These are phyloP conservation scores for Lasiurus cinereus DNA, from an alignment of 2,113 vertebrate species.

Conservation along the genomic window DNA sequence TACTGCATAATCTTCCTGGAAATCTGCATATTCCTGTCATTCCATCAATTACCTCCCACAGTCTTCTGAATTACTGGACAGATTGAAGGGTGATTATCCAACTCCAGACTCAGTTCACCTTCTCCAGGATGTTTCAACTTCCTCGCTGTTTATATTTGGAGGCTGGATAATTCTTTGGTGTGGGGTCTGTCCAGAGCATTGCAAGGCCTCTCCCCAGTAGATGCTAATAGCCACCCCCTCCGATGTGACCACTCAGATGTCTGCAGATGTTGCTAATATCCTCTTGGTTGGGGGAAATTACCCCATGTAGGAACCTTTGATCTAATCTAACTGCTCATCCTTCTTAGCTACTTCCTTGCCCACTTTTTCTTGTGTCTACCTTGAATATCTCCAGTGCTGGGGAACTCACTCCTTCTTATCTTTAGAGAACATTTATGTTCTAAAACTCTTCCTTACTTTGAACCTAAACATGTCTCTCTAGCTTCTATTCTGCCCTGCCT, in stretches of 20 bases:
- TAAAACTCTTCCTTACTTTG: not conserved
- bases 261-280: not conserved
- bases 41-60: not conserved
- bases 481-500: not conserved
- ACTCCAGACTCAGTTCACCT: not conserved
- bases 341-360: not conserved
- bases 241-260: not conserved
- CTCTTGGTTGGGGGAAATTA: too few relatives aligned
- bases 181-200: not conserved
- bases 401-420: not conserved
- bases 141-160: not conserved
- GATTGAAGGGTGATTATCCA: not conserved
- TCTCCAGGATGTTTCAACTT: not conserved
- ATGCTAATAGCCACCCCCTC: not conserved
- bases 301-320: not conserved
- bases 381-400: too few relatives aligned
- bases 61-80: not conserved
- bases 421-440: not conserved
- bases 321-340: not conserved
- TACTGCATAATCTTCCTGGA: not conserved
- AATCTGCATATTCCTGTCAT: not conserved
- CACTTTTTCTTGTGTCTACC: fast-evolving
- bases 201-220: not conserved
- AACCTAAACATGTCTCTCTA: not conserved
- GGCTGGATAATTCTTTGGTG: not conserved